Base-by-base conservation (phyloP, 37 sponge, comb jelly and placozoan genomes). In the Beroe forskalii region DNA sequence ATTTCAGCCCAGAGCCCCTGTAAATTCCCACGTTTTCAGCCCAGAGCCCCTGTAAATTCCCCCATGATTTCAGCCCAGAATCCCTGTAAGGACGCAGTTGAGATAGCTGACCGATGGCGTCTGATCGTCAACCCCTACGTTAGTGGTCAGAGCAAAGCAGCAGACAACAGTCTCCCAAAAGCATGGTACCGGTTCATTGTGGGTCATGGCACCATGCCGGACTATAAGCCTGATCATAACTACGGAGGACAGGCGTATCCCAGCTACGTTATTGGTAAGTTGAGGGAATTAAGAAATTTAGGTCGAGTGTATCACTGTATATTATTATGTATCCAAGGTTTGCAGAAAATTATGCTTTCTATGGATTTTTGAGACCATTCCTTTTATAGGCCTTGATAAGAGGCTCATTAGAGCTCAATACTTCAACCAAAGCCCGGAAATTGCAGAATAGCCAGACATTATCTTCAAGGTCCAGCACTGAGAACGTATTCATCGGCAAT, bases 171-270 rank as follows among this genome's bases (percentile, higher is more conserved):
- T 20, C 1, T 43, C 1, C 28, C 28, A 27, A 41, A 43, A 37
- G 55, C 28, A 42, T 80, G 86, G 86, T 80, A 80, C 55, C 28
- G 86, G 28, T n/a, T 80, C 12, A 38, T 0, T 80, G 17, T 80
- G 1, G 86, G 86, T 6, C 86, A 80, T 38, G 86, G 86, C 27
- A 80, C 86, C 2, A 40, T 80, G 8, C 86, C 86, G 1, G 0
- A 23, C 14, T 80, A 42, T 25, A 48, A 80, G 30, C 44, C 86
- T 80, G 86, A 80, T 43, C 9, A 14, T 0, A n/a, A 40, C 27
- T 80, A 44, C 86, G 86, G 86, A 43, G 86, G 86, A 33, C n/a
- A 35, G 2, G 72, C 72, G 1, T 69, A 69, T 37, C 72, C 72
- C 4, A 48, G 55, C 55, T 48, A 48, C 12, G 55, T 48, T 6